A percentile compares a stretch with the other conserved stretches of the same genome.
phyloP scores from a whole-genome alignment of 2,797 vertebrate genomes.

The Gymnopithys bicolor region DNA sequence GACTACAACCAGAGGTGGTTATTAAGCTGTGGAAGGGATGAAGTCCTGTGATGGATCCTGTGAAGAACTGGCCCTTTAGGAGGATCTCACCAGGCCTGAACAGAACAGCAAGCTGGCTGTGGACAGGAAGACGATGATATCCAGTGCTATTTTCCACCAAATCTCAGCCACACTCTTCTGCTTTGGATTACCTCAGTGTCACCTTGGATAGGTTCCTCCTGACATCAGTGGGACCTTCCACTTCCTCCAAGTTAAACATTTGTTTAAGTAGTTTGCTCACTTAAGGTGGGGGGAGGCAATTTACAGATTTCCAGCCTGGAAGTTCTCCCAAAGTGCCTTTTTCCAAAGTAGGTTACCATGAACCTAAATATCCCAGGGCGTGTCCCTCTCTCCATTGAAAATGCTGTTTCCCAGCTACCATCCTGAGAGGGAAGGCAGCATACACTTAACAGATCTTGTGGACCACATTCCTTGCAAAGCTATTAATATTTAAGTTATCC shows the following conservation, averaged over 20 bases:
- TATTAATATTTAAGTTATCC: slow-evolving; percentile 53
- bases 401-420: background rate
- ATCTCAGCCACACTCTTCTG: background rate
- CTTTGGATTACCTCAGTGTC: background rate
- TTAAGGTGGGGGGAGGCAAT: background rate
- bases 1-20: background rate
- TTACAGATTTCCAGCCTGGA: background rate
- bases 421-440: background rate
- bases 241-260: background rate
- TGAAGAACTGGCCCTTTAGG: background rate
- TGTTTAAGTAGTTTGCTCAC: background rate
- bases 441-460: background rate
- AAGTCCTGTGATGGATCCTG: background rate
- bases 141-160: background rate
- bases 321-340: background rate
- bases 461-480: slow-evolving; percentile 5
- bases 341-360: slow-evolving; percentile 25
- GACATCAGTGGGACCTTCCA: background rate
- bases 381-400: background rate
- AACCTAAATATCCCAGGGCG: background rate
- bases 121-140: background rate
- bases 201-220: background rate
- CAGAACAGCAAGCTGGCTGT: background rate
- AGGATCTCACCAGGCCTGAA: background rate
- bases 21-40: background rate